A percentile compares a stretch with the other conserved stretches of the same genome.
These are phyloP conservation scores for Pseudorectes ferrugineus DNA, from an alignment of 2,113 vertebrate species.

Conservation along the genomic window DNA sequence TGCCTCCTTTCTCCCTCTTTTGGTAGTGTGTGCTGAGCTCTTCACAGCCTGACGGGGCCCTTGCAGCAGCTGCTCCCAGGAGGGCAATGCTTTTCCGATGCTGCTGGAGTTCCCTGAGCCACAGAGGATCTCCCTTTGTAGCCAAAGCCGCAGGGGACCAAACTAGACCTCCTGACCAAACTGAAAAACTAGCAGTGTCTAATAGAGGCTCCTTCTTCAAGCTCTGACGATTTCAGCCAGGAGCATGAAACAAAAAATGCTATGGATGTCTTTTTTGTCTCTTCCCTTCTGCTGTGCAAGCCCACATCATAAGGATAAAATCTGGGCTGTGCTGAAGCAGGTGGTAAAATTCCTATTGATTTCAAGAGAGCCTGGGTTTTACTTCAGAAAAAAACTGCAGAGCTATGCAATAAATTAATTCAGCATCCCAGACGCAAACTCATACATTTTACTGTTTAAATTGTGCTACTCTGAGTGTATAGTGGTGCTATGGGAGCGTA, in stretches of 20 bases:
- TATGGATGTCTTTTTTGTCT: neutral
- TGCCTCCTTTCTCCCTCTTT: neutral
- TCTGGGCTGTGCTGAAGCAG: neutral
- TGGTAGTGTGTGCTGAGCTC: neutral
- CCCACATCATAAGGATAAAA: neutral
- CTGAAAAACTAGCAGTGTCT: neutral
- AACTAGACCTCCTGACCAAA: neutral
- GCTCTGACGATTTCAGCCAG: neutral
- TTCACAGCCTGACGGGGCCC: neutral
- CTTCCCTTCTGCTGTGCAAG: neutral
- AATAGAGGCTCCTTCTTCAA: neutral
- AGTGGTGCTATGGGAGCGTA: neutral
- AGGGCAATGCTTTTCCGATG: rapidly evolving
- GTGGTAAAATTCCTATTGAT: neutral
- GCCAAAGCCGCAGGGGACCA: rapidly evolving
- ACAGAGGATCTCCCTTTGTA: neutral
- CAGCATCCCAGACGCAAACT: neutral
- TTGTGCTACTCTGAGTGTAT: neutral
- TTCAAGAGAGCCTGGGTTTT: neutral
- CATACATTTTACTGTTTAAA: neutral
- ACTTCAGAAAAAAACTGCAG: neutral
- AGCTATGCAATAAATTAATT: neutral
- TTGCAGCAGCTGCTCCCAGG: neutral
- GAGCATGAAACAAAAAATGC: neutral
- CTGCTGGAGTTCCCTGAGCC: neutral